These are phyloP conservation scores for Clepsis dumicolana DNA, from an alignment of 2,888 invertebrate species.

Conservation along the genomic window DNA sequence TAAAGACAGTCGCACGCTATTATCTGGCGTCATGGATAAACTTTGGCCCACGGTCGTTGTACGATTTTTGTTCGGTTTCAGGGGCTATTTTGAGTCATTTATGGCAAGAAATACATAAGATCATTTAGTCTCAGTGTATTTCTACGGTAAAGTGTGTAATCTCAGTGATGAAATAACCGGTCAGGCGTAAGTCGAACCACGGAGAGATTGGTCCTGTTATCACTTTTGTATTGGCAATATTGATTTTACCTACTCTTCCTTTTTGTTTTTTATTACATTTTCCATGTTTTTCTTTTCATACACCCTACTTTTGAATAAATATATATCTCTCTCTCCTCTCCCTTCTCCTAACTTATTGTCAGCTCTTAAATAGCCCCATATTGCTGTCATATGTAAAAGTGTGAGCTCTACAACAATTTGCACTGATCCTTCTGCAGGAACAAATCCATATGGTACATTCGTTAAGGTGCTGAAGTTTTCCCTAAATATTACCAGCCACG, in stretches of 20 bases:
- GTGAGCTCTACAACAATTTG: no score
- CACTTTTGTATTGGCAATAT: not conserved
- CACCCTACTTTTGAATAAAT: no score
- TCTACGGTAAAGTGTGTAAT: not conserved
- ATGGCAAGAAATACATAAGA: not conserved
- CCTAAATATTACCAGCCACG: not conserved
- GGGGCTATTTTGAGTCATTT: not conserved
- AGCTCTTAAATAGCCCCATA: no score
- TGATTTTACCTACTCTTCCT: not conserved
- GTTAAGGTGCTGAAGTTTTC: not conserved
- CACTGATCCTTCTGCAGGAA: no score
- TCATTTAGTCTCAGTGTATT: not conserved
- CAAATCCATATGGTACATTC: not conserved
- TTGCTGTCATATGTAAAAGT: no score
- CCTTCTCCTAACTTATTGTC: no score
- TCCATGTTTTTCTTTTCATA: no score
- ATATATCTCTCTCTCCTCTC: no score
- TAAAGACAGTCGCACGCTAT: constrained; percentile 26
- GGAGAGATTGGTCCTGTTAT: not conserved
- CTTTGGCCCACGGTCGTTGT: constrained; percentile 41
- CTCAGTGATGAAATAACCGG: not conserved
- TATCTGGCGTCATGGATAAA: constrained; percentile 41
- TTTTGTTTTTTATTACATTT: no score
- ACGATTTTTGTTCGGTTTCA: constrained; percentile 8
- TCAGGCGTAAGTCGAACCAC: not conserved